Evolutionary conservation across 2,888 invertebrate genomes (phyloP).

Genomic region (Agriopis marginaria): DNA sequence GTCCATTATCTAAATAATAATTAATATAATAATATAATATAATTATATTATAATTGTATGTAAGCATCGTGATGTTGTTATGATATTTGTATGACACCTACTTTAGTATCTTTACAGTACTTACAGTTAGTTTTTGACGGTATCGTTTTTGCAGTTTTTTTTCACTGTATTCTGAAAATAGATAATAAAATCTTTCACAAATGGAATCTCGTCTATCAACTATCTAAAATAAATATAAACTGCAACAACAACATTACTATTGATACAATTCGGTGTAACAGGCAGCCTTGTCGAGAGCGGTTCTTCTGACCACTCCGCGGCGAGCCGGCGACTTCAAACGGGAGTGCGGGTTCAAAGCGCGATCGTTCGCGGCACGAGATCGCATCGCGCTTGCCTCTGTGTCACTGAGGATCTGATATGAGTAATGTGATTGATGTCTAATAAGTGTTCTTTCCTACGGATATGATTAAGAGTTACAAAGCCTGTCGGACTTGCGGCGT

Average conservation of each 20-base stretch:
- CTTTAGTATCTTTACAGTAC: too few relatives aligned
- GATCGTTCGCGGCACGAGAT: conserved; percentile 50
- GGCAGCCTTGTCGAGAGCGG: conserved; percentile 51
- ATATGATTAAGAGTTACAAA: too few relatives aligned
- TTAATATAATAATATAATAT: too few relatives aligned
- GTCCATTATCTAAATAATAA: too few relatives aligned
- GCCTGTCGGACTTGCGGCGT: not conserved
- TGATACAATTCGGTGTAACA: conserved; percentile 56
- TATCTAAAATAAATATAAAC: not conserved
- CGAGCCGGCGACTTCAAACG: conserved; percentile 66
- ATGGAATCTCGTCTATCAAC: too few relatives aligned
- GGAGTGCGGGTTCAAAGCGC: conserved; percentile 66
- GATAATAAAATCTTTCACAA: too few relatives aligned
- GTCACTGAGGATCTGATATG: conserved; percentile 25
- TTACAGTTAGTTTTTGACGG: too few relatives aligned
- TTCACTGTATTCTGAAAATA: too few relatives aligned
- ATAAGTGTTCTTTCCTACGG: not conserved
- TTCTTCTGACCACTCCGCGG: conserved; percentile 57
- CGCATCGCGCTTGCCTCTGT: conserved; percentile 23
- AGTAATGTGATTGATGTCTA: conserved; percentile 21
- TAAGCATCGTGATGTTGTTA: too few relatives aligned
- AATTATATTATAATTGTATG: too few relatives aligned
- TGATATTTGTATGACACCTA: too few relatives aligned
- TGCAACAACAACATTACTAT: not conserved
- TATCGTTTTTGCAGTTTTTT: too few relatives aligned